These are phyloP conservation scores for Antitype chi DNA, from an alignment of 2,888 invertebrate genomes.

Conservation along the genomic window DNA sequence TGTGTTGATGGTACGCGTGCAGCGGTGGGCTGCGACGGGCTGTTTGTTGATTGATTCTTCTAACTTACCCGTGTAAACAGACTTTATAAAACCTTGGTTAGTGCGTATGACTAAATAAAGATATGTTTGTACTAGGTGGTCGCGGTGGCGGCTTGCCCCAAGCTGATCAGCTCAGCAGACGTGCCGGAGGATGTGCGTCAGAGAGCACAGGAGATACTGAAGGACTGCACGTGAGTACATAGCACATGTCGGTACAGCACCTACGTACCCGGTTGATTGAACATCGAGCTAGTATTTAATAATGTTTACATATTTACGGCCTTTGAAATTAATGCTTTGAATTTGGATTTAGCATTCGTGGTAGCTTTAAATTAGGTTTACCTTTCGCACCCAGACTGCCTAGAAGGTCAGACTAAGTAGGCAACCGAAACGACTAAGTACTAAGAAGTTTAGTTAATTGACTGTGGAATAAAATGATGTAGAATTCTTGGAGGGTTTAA, in stretches of 20 bases:
- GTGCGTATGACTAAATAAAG: background rate
- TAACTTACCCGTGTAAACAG: background rate
- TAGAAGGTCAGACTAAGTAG: no score
- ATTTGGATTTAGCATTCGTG: background rate
- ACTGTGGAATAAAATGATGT: background rate
- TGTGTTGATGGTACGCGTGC: background rate
- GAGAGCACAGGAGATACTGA: constrained; percentile 92
- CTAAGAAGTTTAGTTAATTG: constrained; percentile 1
- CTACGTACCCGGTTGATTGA: no score
- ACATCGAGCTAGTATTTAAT: no score
- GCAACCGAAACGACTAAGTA: background rate
- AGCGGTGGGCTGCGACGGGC: background rate
- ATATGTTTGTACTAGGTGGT: constrained; percentile 71
- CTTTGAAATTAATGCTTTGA: background rate
- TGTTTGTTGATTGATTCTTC: background rate
- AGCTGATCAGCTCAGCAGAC: constrained; percentile 82
- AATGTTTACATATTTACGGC: background rate
- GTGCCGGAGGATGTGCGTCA: constrained; percentile 96
- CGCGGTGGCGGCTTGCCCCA: constrained; percentile 94
- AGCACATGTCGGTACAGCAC: background rate
- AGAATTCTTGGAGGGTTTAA: background rate
- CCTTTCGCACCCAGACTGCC: background rate
- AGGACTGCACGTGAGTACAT: constrained; percentile 91
- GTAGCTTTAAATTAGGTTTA: background rate
- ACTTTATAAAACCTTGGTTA: background rate